Base-by-base conservation (phyloP, 2,888 invertebrate genomes). In the Exocentrus adspersus region DNA sequence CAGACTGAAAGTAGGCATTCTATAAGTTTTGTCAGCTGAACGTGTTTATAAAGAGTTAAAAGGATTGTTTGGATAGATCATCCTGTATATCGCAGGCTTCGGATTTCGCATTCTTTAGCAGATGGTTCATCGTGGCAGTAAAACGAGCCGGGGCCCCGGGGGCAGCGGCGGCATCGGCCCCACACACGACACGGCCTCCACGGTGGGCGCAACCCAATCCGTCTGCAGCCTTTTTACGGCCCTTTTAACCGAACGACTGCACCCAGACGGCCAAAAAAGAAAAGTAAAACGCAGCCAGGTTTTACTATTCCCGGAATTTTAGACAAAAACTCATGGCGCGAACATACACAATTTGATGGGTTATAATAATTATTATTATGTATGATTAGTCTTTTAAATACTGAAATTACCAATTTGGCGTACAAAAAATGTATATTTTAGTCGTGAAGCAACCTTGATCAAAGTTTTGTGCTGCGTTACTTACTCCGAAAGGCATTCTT, bases 91-190 rank as follows among this genome's bases (percentile, higher is more conserved):
- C 3, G n/a, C n/a, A 5, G 24, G 24, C 4, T 24, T 24, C 24
- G 3, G 24, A 5, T 24, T 24, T 24, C 4, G 4, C 4, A 7
- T 24, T 24, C 24, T 3, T 24, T 24, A 24, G 24, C 3, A 24
- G 7, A 24, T 70, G 67, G 69, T 68, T 67, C n/a, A n/a, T n/a
- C n/a, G 73, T 62, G 68, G 69, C 70, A 69, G 70, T 70, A 69
- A 71, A 71, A 24, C 24, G 24, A 37, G 37, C 12, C 12, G 37
- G 14, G 37, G n/a, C 30, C 2, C 2, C 71, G 67, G 70, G 67
- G 57, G 73, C 70, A 73, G 73, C 72, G 71, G 74, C 74, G 71
- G 69, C 62, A 64, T 64, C 61, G 66, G 69, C 66, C 72, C 70
- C 72, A 70, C 71, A 72, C 67, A 71, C 63, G 65, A 66, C 65